Evolutionary conservation across 2,797 vertebrate species (phyloP), one percentile per base, ranked within the genome.

Genomic region (Acridotheres tristis): DNA sequence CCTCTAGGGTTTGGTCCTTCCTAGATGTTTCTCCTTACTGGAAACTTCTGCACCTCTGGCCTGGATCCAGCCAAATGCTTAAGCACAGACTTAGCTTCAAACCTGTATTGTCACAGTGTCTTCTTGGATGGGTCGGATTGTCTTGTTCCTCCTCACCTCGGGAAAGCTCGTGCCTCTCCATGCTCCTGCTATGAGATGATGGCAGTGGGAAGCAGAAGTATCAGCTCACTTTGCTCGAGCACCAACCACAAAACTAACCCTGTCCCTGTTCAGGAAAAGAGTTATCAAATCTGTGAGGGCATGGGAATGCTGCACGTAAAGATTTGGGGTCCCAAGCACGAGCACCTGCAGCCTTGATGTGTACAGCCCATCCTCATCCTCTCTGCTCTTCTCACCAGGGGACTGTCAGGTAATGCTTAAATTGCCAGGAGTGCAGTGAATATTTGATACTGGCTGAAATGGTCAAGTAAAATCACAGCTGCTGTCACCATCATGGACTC

Each of bases 1-100:
- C 94, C 94, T 96, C 55, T 79, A 73, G 91, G 91, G 91, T 73
- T 96, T 94, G 94, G 94, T 96, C 86, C 94, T 96, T 97, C 95
- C 92, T 96, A 94, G 54, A 94, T 62, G 53, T 91, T 95, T 88
- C 76, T 93, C 40, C 69, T 43, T 81, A 93, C 63, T 72, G 50
- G 85, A 94, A 93, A 78, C 89, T 88, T 95, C 62, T 91, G 82
- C 16, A 55, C 58, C 58, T 32, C 34, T 93, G 93, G 89, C 82
- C 21, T 0, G 0, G 23, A 69, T 76, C 93, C 93, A 95, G 73
- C 32, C 66, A 68, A 77, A 81, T 13, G 29, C 54, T 88, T 75
- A 68, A 81, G 54, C 25, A 17, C 29, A 36, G 1, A 3, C 48
- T 62, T 47, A 62, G 48, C 30, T 89, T 73, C 73, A 80, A 58